Percentiles rank a stretch among this genome's conserved stretches.
phyloP scores from a whole-genome alignment of 2,888 invertebrate species.

The Sarcophaga subvicina region DNA sequence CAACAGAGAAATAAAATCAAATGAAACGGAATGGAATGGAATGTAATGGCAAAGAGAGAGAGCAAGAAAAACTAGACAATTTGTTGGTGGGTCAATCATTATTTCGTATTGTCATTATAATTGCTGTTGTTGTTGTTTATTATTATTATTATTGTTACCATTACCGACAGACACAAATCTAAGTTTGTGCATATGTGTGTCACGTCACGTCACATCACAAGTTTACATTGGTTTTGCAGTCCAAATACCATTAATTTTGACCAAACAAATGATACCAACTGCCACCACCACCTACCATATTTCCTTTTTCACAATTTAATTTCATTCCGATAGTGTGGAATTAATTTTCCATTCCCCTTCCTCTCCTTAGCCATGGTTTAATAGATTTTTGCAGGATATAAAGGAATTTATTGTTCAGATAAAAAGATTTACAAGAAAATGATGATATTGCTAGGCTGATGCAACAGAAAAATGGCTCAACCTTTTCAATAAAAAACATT shows the following conservation, averaged over 20 bases:
- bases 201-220: background rate
- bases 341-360: background rate
- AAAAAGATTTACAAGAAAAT: background rate
- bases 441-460: too few species aligned
- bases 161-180: background rate
- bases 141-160: background rate
- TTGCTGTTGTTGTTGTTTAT: conserved; percentile 10
- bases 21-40: background rate
- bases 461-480: too few species aligned
- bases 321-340: background rate
- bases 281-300: background rate
- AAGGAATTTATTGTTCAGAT: conserved; percentile 24
- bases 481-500: too few species aligned
- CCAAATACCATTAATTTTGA: conserved; percentile 38
- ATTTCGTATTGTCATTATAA: background rate
- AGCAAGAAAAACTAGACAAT: background rate
- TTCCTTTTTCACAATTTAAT: background rate
- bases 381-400: background rate
- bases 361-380: background rate
- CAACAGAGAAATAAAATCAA: conserved; percentile 15
- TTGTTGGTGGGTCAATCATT: conserved; percentile 47
- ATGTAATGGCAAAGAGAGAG: background rate
- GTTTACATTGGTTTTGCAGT: conserved; percentile 21
- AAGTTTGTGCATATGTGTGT: background rate
- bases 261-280: background rate